A percentile compares a stretch with the other conserved stretches of the same genome.
phyloP scores from a whole-genome alignment of 2,113 vertebrate species.

The Oreochromis niloticus region DNA sequence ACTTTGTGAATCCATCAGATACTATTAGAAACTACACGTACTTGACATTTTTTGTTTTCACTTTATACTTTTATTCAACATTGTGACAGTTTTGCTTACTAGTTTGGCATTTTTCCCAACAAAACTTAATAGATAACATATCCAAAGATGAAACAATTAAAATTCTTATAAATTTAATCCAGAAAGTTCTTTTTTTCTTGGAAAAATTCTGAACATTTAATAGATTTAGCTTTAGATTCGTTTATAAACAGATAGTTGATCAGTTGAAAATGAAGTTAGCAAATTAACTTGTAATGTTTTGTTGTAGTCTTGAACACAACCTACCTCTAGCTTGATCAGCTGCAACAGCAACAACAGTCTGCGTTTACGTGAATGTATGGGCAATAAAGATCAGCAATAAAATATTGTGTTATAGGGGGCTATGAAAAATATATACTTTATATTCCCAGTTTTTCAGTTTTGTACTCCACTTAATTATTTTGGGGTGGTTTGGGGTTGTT shows the following conservation, averaged over 20 bases:
- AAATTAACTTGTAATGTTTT: rapidly evolving
- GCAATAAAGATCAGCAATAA: background rate
- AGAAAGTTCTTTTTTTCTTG: background rate
- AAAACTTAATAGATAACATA: background rate
- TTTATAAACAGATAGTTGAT: background rate
- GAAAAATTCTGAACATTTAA: background rate
- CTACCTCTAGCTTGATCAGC: rapidly evolving
- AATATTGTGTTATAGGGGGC: rapidly evolving
- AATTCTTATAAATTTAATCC: background rate
- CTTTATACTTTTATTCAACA: background rate
- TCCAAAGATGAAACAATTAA: background rate
- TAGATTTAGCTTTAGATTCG: background rate
- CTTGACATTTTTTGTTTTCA: rapidly evolving
- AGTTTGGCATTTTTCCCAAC: rapidly evolving
- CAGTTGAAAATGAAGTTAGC: background rate
- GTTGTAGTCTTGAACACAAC: background rate
- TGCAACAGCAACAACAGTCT: background rate
- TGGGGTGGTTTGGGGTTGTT: background rate
- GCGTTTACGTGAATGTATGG: background rate
- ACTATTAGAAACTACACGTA: background rate
- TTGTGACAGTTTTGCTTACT: background rate
- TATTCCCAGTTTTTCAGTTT: background rate
- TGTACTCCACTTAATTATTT: background rate
- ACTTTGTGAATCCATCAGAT: background rate
- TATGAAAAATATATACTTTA: background rate